Evolutionary conservation across 2,888 invertebrate species (phyloP), one percentile per base, ranked within the genome.

Genomic region (Andrena dorsata): DNA sequence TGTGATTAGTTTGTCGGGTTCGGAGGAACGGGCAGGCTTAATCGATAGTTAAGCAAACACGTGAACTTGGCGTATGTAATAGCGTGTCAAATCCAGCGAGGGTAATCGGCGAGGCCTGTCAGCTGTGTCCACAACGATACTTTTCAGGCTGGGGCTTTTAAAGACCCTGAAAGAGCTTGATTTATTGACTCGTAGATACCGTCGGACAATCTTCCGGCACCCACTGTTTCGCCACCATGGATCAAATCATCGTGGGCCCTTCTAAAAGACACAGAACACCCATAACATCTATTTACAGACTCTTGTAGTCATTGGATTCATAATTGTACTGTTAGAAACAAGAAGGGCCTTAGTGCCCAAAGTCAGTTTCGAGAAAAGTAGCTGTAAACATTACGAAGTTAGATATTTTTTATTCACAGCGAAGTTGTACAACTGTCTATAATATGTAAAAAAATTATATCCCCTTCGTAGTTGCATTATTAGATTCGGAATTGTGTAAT

Each of bases 111-210:
- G 66, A 47, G 63, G 76, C 49, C 74, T 66, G 86, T 87, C 87
- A 87, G 87, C 87, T 87, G 87, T 87, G 87, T 87, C 87, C 83
- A 87, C 87, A 87, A 65, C 53, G 80, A 73, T 61, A 82, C 79
- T 82, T 82, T 80, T 64, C 80, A 63, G 61, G 58, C 63, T 73
- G 56, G 64, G 71, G 68, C 68, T 80, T 84, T 84, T 68, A 58
- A 71, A 83, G 72, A 80, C 8, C 35, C 72, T 56, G 63, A 74
- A 74, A 41, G 58, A 74, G 56, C 68, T 76, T 83, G 87, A 86
- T 83, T 85, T 85, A 83, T 83, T 75, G 74, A 81, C 81, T 66
- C 65, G 20, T 60, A 30, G 72, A 78, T 64, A 74, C 78, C 53
- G 30, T 30, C 58, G 58, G 53, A 63, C 51, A 47, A 80, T 76